These are phyloP conservation scores for Rhabditoides inermis DNA, from an alignment of 2,888 invertebrate species.

Conservation along the genomic window DNA sequence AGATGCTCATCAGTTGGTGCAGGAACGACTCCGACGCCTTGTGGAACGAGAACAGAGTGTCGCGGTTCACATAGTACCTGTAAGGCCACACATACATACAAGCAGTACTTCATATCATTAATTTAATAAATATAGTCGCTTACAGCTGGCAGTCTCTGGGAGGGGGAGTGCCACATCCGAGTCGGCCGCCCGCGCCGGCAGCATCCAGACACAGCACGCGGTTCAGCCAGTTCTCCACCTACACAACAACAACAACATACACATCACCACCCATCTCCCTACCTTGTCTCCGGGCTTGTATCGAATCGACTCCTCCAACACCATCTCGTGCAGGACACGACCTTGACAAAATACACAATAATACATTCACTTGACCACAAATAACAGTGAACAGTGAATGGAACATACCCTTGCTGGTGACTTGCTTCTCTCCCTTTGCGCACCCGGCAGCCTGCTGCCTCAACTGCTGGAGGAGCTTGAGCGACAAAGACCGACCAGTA, in stretches of 20 bases:
- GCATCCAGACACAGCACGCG: conserved; percentile 82
- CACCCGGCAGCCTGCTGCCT: conserved; percentile 54
- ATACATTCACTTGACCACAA: not conserved
- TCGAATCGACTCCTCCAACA: conserved; percentile 85
- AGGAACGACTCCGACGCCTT: conserved; percentile 75
- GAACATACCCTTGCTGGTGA: conserved; percentile 16
- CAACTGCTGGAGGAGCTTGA: conserved; percentile 85
- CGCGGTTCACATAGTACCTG: conserved; percentile 62
- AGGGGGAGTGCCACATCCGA: conserved; percentile 70
- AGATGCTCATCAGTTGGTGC: conserved; percentile 80
- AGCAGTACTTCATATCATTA: conserved; percentile 44
- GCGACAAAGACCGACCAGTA: conserved; percentile 85
- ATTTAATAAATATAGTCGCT: conserved; percentile 54
- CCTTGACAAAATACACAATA: conserved; percentile 10
- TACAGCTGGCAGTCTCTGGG: conserved; percentile 80
- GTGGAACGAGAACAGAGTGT: conserved; percentile 92
- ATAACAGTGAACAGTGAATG: not conserved
- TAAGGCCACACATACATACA: conserved; percentile 4
- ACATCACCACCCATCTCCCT: not conserved
- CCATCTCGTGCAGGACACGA: conserved; percentile 57
- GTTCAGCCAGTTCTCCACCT: conserved; percentile 80
- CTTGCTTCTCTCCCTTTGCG: conserved; percentile 20
- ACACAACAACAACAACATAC: not conserved
- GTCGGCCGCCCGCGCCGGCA: conserved; percentile 18
- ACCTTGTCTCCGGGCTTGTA: conserved; percentile 63